Evolutionary conservation across 2,113 vertebrate genomes (phyloP).

Genomic region (Arizona elegans): DNA sequence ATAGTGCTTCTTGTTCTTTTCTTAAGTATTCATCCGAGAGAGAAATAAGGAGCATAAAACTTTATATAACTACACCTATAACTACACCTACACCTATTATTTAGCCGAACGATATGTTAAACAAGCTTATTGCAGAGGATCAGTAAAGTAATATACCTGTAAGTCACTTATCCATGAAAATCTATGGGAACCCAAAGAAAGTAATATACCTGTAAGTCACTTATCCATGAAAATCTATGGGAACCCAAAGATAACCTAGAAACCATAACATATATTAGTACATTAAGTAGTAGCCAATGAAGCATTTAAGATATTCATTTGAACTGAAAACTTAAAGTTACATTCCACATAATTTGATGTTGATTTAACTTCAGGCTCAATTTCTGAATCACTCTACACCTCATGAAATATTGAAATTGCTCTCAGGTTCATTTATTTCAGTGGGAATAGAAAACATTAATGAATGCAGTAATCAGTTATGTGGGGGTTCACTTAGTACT

Average conservation of each 20-base stretch:
- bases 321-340: fast-evolving
- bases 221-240: slow-evolving; percentile 6
- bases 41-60: neutral
- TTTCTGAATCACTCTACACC: neutral
- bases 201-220: neutral
- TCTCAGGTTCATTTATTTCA: slow-evolving; percentile 3
- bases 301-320: neutral
- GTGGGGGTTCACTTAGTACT: neutral
- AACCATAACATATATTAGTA: neutral
- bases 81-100: neutral
- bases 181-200: neutral
- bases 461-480: neutral
- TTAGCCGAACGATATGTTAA: neutral
- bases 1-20: neutral
- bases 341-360: slow-evolving; percentile 11
- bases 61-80: slow-evolving; percentile 13
- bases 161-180: slow-evolving; percentile 29
- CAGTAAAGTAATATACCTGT: neutral
- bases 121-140: neutral
- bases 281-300: neutral
- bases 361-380: slow-evolving; percentile 20
- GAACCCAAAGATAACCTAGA: neutral
- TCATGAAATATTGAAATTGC: slow-evolving; percentile 1
- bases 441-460: neutral
- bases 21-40: neutral